Evolutionary conservation across 2,888 invertebrate species (phyloP), one percentile per base, ranked within the genome.

Genomic region (Plagodis pulveraria): DNA sequence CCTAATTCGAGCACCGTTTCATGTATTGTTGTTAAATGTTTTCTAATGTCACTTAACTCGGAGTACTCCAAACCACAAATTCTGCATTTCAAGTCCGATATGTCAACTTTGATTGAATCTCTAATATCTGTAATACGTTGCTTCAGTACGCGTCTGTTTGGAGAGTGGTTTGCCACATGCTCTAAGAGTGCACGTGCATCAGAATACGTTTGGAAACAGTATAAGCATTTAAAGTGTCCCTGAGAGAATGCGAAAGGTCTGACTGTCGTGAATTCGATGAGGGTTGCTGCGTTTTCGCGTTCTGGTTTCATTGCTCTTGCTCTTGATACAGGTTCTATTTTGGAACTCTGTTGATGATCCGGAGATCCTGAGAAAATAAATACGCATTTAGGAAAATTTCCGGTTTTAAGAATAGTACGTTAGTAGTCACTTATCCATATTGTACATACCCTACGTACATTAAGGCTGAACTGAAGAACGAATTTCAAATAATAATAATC

Each of bases 331-430:
- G 11, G 6, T 33, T 12, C 40, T n/a, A 22, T n/a, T 0, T 6
- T 12, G 9, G 36, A 9, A 11, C 12, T 32, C 33, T 38, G 32
- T 42, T 35, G 36, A 12, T 11, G 2, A 6, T 46, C 58, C 43
- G 57, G 56, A 54, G 64, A 40, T 65, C 77, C 78, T 78, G 78
- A 54, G 73, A 52, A 75, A 67, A 73, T 41, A 72, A 76, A 74
- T 59, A 40, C 42, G 43, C 51, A 41, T 62, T 61, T 58, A 32
- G 22, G 22, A 22, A 22, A 22, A 22, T 22, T 22, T 22, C 22
- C 22, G 22, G 1, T 22, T 2, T 22, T 22, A 2, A 22, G 22
- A 22, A 22, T 22, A 22, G 22, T 22, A 22, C 22, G 22, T 22
- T 22, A 22, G 4, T 22, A 4, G 4, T n/a, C n/a, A n/a, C n/a